Conservation (phyloP, 2,113 vertebrate species). For the Heptranchias perlo region DNA sequence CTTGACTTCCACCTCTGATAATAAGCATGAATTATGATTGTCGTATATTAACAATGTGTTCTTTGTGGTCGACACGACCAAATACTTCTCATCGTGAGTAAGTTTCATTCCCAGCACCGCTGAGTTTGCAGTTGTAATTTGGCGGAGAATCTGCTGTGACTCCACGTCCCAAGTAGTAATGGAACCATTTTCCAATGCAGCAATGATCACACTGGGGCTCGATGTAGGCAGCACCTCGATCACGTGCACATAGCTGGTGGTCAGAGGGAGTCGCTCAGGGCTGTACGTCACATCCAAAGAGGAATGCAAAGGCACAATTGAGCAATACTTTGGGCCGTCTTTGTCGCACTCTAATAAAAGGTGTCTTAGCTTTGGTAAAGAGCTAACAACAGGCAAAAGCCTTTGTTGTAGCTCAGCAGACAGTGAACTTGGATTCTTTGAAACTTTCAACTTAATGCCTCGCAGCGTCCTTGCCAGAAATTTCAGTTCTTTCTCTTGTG, state of each 20-base stretch:
- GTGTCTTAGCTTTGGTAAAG: constrained; percentile 89
- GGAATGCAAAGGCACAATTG: constrained; percentile 92
- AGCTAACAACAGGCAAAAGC: constrained; percentile 89
- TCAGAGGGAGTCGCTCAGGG: constrained; percentile 84
- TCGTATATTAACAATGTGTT: constrained; percentile 94
- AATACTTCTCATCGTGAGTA: constrained; percentile 84
- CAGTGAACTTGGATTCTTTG: constrained; percentile 82
- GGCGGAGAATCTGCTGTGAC: constrained; percentile 78
- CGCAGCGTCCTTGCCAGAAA: constrained; percentile 87
- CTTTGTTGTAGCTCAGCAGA: constrained; percentile 94
- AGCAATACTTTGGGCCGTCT: constrained; percentile 96
- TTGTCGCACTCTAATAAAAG: constrained; percentile 96
- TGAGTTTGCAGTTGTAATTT: constrained; percentile 86
- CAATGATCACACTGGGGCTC: constrained; percentile 83
- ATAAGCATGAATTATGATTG: constrained; percentile 91
- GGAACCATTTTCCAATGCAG: constrained; percentile 89
- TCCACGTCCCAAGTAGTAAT: constrained; percentile 98
- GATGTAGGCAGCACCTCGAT: constrained; percentile 88
- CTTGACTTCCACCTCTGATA: constrained; percentile 95
- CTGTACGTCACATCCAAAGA: constrained; percentile 96
- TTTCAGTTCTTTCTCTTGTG: constrained; percentile 92
- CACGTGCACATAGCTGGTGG: constrained; percentile 87
- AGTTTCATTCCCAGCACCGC: constrained; percentile 91
- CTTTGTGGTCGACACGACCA: constrained; percentile 93
- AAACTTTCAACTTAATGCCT: constrained; percentile 80